These are phyloP conservation scores for Drosophila acutilabella DNA, from an alignment of 2,888 invertebrate genomes.

Conservation along the genomic window DNA sequence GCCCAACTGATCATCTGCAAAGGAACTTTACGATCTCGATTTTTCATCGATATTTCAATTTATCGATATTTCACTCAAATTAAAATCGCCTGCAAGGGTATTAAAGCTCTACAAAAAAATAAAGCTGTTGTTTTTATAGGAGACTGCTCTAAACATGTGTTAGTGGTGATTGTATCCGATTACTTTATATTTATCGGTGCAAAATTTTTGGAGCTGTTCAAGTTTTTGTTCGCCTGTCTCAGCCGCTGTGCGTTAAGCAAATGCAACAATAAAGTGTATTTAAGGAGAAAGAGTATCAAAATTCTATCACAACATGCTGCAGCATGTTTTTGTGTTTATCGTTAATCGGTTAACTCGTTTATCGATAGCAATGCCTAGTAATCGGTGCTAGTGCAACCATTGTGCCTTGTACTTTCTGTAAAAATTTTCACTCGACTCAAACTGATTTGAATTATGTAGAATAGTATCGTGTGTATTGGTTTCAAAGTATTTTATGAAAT, in stretches of 20 bases:
- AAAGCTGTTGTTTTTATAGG: neutral
- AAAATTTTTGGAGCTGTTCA: slow-evolving; percentile 11
- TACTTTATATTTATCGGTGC: slow-evolving; percentile 31
- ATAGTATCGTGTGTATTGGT: slow-evolving; percentile 10
- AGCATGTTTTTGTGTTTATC: slow-evolving; percentile 36
- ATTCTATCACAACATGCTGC: slow-evolving; percentile 33
- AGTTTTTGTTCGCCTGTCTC: slow-evolving; percentile 16
- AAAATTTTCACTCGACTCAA: slow-evolving; percentile 12
- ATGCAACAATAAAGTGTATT: slow-evolving; percentile 49
- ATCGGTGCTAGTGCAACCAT: slow-evolving; percentile 41
- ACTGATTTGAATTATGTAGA: slow-evolving; percentile 1
- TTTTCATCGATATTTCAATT: too few species aligned
- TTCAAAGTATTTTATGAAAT: slow-evolving; percentile 3
- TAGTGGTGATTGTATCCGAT: slow-evolving; percentile 3
- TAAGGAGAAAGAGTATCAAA: slow-evolving; percentile 16
- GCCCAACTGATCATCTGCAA: too few species aligned
- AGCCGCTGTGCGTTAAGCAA: slow-evolving; percentile 68
- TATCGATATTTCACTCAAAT: too few species aligned
- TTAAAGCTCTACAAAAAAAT: neutral
- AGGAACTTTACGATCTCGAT: too few species aligned
- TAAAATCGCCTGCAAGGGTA: neutral
- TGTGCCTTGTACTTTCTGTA: slow-evolving; percentile 39
- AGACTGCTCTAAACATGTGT: slow-evolving; percentile 2
- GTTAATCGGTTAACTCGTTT: slow-evolving; percentile 28
- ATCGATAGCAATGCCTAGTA: slow-evolving; percentile 33